These are phyloP conservation scores for Tapera naevia DNA, from an alignment of 2,797 vertebrate species.

Conservation along the genomic window DNA sequence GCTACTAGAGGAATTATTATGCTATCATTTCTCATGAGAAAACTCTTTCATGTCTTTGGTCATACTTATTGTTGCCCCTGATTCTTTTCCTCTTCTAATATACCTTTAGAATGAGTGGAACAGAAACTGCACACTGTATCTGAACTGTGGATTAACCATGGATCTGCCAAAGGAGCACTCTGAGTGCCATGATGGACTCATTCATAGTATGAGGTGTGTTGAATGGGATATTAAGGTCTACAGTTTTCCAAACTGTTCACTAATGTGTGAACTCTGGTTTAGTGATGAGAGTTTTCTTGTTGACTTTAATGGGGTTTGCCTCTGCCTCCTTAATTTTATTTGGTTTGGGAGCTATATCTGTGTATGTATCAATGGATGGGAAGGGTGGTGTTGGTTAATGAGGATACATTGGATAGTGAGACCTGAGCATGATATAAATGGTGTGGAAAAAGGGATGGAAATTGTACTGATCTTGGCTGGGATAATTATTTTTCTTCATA, in stretches of 20 bases:
- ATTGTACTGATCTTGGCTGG: not conserved
- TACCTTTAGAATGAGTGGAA: not conserved
- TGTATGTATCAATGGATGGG: not conserved
- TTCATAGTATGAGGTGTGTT: not conserved
- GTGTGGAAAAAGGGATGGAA: not conserved
- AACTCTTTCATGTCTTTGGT: not conserved
- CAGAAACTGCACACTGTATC: not conserved
- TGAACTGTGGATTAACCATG: not conserved
- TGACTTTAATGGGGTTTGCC: not conserved
- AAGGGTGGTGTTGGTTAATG: not conserved
- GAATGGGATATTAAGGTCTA: not conserved
- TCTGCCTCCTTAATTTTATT: not conserved
- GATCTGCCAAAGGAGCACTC: not conserved
- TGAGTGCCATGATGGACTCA: not conserved
- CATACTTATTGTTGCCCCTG: not conserved
- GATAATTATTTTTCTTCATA: not conserved
- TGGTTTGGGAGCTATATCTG: not conserved
- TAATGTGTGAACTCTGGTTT: not conserved
- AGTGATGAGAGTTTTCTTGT: not conserved
- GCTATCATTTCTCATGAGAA: not conserved
- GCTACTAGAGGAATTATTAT: not conserved
- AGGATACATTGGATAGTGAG: not conserved
- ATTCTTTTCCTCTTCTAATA: not conserved
- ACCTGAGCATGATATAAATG: not conserved
- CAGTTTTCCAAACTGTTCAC: not conserved